Evolutionary conservation across 92 coral and sea anemone genomes (phyloP).

Genomic region (Zoanthus solanderi): DNA sequence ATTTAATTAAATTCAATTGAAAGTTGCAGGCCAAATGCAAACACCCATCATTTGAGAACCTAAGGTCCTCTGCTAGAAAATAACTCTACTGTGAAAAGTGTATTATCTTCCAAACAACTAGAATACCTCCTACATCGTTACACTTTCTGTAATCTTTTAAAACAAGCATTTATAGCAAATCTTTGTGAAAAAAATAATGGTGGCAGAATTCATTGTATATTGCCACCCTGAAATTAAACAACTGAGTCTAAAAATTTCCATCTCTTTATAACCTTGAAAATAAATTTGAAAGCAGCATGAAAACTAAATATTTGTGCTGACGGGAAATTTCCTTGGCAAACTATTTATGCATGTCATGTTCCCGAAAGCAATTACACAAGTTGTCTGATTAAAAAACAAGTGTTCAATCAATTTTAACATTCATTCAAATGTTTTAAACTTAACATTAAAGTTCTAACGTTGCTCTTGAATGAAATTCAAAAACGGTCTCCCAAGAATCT

Average conservation of each 20-base stretch:
- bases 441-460: not conserved
- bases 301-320: conserved; percentile 40
- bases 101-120: conserved; percentile 13
- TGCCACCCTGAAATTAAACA: conserved; percentile 26
- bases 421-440: too few relatives aligned
- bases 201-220: not conserved
- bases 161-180: not conserved
- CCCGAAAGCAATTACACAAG: conserved; percentile 28
- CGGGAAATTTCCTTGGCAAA: conserved; percentile 13
- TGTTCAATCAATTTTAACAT: conserved; percentile 5
- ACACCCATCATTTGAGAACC: conserved; percentile 43
- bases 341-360: conserved; percentile 11
- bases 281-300: conserved; percentile 18
- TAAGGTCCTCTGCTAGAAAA: conserved; percentile 57
- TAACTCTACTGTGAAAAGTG: conserved; percentile 65
- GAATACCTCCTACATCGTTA: not conserved
- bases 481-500: not conserved
- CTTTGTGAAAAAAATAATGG: not conserved
- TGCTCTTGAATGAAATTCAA: not conserved
- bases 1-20: conserved; percentile 87
- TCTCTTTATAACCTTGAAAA: conserved; percentile 26
- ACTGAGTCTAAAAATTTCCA: not conserved
- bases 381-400: conserved; percentile 21
- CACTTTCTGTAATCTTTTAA: not conserved
- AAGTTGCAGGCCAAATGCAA: conserved; percentile 59